Percentiles rank a stretch among this genome's conserved stretches.
phyloP scores from a whole-genome alignment of 30 jellyfish, hydroid and myxozoan genomes.

The Hydractinia echinata region DNA sequence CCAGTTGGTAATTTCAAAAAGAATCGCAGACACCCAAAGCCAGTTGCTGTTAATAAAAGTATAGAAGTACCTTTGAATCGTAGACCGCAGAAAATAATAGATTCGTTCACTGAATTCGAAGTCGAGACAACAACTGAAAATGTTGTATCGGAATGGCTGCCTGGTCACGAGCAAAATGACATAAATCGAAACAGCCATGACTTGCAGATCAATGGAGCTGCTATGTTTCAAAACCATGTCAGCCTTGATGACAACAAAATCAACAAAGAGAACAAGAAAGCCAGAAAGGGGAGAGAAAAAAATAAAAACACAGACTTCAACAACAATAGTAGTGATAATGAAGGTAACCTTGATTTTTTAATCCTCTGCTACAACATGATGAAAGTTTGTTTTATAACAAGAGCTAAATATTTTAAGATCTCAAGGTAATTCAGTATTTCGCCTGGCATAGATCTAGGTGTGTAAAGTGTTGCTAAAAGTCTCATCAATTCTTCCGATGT shows the following conservation, averaged over 20 bases:
- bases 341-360: not conserved
- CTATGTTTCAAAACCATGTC: not conserved
- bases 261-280: not conserved
- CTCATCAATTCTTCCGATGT: no score
- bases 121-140: not conserved
- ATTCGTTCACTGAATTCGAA: not conserved
- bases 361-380: not conserved
- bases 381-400: not conserved
- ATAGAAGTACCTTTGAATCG: not conserved
- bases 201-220: conserved; percentile 2
- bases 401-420: no score
- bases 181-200: not conserved
- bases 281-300: not conserved
- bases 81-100: not conserved
- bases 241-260: not conserved
- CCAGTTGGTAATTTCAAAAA: not conserved
- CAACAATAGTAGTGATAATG: not conserved
- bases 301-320: not conserved
- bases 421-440: no score
- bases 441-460: no score
- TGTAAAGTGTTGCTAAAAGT: no score
- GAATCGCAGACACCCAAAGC: not conserved
- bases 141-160: not conserved
- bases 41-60: not conserved
- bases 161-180: conserved; percentile 4